Conservation (phyloP, 1,140 invertebrate species). For the Cephus cinctus region DNA sequence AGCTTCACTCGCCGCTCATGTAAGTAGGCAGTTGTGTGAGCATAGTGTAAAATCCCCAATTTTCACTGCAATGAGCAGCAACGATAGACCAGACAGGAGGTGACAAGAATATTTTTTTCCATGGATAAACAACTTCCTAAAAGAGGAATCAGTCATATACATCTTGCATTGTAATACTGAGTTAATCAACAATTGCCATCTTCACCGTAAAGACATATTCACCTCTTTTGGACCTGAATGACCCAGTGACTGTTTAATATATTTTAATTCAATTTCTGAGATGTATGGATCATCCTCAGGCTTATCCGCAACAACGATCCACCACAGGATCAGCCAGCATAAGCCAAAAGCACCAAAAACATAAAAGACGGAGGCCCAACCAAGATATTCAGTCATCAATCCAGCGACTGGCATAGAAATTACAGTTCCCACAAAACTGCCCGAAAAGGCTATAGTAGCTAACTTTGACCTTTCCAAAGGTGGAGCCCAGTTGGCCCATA, state of each 20-base stretch:
- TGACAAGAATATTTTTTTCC: slow-evolving; percentile 79
- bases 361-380: slow-evolving; percentile 89
- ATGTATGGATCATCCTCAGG: slow-evolving; percentile 78
- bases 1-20: slow-evolving; percentile 68
- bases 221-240: no score
- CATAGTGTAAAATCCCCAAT: slow-evolving; percentile 95
- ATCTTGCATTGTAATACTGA: not conserved
- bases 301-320: slow-evolving; percentile 69
- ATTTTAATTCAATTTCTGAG: slow-evolving; percentile 71
- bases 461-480: slow-evolving; percentile 76
- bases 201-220: no score
- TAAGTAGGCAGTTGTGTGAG: slow-evolving; percentile 89
- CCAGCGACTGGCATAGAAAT: slow-evolving; percentile 77
- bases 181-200: no score
- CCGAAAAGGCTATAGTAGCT: slow-evolving; percentile 77
- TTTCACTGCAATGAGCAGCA: slow-evolving; percentile 88
- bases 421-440: slow-evolving; percentile 80
- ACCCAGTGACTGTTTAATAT: slow-evolving; percentile 63
- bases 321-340: slow-evolving; percentile 72
- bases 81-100: slow-evolving; percentile 88
- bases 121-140: slow-evolving; percentile 67
- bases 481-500: slow-evolving; percentile 89
- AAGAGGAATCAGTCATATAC: not conserved
- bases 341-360: slow-evolving; percentile 76
- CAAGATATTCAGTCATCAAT: slow-evolving; percentile 67